Conservation (phyloP, 2,113 vertebrate species). For the Archilochus colubris region DNA sequence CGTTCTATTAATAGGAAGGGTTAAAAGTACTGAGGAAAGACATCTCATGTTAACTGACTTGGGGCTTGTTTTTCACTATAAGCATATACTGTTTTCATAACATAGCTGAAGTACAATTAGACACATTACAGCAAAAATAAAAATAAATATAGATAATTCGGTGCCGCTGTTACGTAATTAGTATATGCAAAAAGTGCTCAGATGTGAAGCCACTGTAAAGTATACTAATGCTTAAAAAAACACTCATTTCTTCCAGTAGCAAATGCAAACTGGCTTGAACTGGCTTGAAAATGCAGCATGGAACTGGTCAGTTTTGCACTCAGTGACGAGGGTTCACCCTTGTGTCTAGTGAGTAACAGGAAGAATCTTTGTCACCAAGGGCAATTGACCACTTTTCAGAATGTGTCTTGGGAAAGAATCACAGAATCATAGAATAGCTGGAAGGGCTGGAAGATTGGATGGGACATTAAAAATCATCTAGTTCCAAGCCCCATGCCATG, state of each 20-base stretch:
- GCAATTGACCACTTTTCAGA: slow-evolving; percentile 54
- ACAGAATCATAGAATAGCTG: too few relatives aligned
- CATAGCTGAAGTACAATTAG: background rate
- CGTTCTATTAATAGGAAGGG: background rate
- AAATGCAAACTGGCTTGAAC: background rate
- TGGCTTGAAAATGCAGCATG: background rate
- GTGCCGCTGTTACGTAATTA: background rate
- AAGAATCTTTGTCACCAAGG: slow-evolving; percentile 81
- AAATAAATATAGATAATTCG: background rate
- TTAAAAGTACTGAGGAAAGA: slow-evolving; percentile 18
- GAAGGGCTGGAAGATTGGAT: too few relatives aligned
- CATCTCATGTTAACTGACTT: background rate
- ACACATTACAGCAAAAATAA: background rate
- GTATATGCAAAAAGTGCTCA: background rate
- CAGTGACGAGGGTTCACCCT: slow-evolving; percentile 86
- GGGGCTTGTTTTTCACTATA: background rate
- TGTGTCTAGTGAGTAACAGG: slow-evolving; percentile 62
- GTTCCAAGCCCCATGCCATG: too few relatives aligned
- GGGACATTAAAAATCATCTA: too few relatives aligned
- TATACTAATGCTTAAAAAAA: background rate
- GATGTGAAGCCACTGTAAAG: background rate
- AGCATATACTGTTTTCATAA: background rate
- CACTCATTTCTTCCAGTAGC: background rate
- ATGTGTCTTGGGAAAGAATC: background rate
- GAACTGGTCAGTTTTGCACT: slow-evolving; percentile 52